Evolutionary conservation across 2,113 vertebrate species (phyloP).

Genomic region (Pogonocichla stellata): DNA sequence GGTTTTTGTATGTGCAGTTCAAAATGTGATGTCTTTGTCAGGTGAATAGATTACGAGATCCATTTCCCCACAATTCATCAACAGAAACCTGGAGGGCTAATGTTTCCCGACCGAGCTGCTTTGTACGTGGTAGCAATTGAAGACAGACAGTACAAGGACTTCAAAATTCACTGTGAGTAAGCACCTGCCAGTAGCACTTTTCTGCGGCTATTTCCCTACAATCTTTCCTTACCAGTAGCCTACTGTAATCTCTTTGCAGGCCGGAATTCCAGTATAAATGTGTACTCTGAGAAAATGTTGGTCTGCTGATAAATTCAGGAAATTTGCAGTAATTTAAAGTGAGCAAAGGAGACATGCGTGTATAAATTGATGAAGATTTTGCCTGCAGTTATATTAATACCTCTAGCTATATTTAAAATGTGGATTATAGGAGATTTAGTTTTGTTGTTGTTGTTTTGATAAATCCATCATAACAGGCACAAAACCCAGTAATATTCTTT

Average conservation of each 20-base stretch:
- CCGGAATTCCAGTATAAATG: background rate
- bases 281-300: background rate
- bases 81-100: constrained; percentile 97
- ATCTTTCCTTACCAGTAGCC: background rate
- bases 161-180: constrained; percentile 98
- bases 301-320: background rate
- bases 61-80: constrained; percentile 84
- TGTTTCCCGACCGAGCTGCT: constrained; percentile 98
- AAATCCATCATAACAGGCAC: background rate
- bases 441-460: background rate
- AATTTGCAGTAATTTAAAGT: background rate
- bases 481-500: background rate
- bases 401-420: background rate
- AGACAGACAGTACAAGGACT: constrained; percentile 98
- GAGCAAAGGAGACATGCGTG: background rate
- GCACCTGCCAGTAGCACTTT: background rate
- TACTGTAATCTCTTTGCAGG: background rate
- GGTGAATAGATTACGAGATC: constrained; percentile 84
- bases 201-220: background rate
- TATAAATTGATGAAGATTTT: background rate
- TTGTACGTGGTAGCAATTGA: constrained; percentile 97
- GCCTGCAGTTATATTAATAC: background rate
- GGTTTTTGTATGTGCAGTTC: constrained; percentile 79
- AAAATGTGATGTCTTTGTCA: constrained; percentile 87
- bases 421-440: background rate